phyloP scores from a whole-genome alignment of 2,888 invertebrate genomes.

The Macrophya alboannulata region DNA sequence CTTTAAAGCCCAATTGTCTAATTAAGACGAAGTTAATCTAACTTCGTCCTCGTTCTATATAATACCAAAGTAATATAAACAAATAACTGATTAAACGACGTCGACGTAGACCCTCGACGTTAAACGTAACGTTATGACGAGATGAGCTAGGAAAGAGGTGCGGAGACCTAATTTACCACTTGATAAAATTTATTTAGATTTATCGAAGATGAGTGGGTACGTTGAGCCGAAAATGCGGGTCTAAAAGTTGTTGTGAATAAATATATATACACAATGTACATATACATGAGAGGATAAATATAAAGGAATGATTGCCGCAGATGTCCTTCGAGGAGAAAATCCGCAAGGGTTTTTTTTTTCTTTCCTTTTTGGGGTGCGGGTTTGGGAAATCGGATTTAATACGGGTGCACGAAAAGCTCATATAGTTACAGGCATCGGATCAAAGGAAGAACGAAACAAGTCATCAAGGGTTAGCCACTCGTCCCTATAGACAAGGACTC shows the following conservation, averaged over 20 bases:
- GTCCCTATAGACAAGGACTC: background rate
- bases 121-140: constrained; percentile 46
- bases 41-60: constrained; percentile 13
- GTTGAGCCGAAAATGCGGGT: background rate
- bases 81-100: constrained; percentile 65
- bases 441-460: constrained; percentile 46
- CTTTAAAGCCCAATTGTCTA: constrained; percentile 32
- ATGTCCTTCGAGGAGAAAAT: constrained; percentile 24
- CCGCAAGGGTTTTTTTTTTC: background rate
- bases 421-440: constrained; percentile 13
- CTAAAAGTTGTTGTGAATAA: background rate
- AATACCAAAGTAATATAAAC: constrained; percentile 61
- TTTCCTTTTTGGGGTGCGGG: background rate
- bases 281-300: background rate
- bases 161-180: constrained; percentile 71
- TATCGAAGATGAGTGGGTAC: constrained; percentile 55
- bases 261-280: background rate
- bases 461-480: constrained; percentile 24
- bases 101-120: background rate
- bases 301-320: background rate
- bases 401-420: background rate
- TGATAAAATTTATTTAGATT: constrained; percentile 74
- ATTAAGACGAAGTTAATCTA: constrained; percentile 52
- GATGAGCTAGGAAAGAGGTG: constrained; percentile 57
- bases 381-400: background rate